Evolutionary conservation across 2,797 vertebrate genomes (phyloP).

Genomic region (Manis pentadactyla): DNA sequence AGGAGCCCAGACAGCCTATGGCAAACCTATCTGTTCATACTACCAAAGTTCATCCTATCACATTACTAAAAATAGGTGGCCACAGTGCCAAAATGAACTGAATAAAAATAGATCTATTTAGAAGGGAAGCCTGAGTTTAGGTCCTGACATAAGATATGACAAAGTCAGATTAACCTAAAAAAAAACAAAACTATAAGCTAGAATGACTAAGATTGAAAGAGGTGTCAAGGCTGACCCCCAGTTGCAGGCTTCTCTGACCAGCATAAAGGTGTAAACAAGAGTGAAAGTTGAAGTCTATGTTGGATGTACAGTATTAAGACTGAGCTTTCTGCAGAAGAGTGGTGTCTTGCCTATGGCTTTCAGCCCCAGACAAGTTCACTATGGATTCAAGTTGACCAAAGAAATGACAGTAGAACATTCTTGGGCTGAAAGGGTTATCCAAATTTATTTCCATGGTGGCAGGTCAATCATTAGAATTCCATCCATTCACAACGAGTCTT

Average conservation of each 20-base stretch:
- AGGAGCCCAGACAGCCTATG: not conserved
- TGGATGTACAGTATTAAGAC: not conserved
- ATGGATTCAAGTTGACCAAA: too few species aligned
- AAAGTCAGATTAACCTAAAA: not conserved
- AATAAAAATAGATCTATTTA: not conserved
- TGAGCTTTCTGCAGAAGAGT: not conserved
- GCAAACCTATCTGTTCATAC: not conserved
- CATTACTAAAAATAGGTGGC: not conserved
- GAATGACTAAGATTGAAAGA: not conserved
- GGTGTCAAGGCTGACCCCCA: too few species aligned
- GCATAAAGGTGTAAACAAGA: not conserved
- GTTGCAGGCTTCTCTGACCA: not conserved
- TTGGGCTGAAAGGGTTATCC: too few species aligned
- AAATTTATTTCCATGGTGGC: too few species aligned
- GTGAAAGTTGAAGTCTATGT: not conserved
- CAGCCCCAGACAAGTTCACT: too few species aligned
- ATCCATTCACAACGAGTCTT: too few species aligned
- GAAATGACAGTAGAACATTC: too few species aligned
- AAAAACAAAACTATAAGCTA: not conserved
- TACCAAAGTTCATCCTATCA: not conserved
- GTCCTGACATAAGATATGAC: not conserved
- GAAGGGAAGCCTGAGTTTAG: not conserved
- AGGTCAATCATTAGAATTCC: too few species aligned
- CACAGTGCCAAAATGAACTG: not conserved
- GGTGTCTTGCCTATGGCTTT: too few species aligned